Conservation (phyloP, 1,140 invertebrate genomes). For the Anadara kagoshimensis region DNA sequence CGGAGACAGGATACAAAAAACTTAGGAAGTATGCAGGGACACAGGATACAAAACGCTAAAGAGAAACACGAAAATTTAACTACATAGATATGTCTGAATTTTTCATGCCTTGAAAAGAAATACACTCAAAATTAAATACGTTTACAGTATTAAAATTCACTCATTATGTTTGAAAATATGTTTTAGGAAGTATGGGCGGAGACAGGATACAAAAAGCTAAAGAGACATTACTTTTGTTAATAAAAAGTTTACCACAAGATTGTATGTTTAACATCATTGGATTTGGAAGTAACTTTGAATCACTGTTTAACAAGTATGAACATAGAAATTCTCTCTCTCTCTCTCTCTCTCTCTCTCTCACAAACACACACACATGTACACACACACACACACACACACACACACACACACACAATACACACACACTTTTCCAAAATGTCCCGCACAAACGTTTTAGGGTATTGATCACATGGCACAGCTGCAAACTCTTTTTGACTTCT, state of each 20-base stretch:
- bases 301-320: slow-evolving; percentile 18
- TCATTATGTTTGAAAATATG: too few species aligned
- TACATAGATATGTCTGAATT: background rate
- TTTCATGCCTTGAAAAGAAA: background rate
- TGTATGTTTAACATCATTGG: slow-evolving; percentile 24
- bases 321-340: too few species aligned
- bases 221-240: slow-evolving; percentile 26
- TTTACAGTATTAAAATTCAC: background rate
- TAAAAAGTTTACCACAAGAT: slow-evolving; percentile 27
- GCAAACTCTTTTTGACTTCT: too few species aligned
- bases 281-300: slow-evolving; percentile 16
- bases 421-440: too few species aligned
- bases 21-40: background rate
- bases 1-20: background rate
- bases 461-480: too few species aligned
- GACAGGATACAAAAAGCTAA: slow-evolving; percentile 26
- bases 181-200: too few species aligned
- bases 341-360: too few species aligned
- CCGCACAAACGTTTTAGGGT: too few species aligned
- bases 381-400: too few species aligned
- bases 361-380: too few species aligned
- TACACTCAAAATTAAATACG: background rate
- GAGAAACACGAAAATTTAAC: background rate
- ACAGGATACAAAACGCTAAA: background rate
- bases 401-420: too few species aligned